These are phyloP conservation scores for Netelia virgata DNA, from an alignment of 2,888 invertebrate genomes.

Conservation along the genomic window DNA sequence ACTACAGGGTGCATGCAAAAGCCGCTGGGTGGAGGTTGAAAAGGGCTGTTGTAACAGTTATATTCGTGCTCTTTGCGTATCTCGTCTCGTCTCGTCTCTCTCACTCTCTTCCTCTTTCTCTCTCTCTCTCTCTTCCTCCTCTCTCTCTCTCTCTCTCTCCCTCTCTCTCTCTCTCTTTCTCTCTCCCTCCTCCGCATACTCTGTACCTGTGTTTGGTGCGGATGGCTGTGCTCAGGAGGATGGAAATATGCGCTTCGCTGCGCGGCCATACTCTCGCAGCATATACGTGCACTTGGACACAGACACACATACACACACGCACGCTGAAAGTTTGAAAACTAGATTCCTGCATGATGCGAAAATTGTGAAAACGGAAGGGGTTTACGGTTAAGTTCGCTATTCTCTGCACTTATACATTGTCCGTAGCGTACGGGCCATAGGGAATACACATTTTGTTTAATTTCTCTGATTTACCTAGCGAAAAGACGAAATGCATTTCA, in stretches of 20 bases:
- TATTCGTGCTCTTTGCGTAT: slow-evolving; percentile 41
- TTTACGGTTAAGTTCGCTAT: too few species aligned
- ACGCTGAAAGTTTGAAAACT: slow-evolving; percentile 17
- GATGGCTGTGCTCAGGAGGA: slow-evolving; percentile 11
- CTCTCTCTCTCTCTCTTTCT: too few species aligned
- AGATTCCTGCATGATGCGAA: slow-evolving; percentile 26
- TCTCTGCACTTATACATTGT: too few species aligned
- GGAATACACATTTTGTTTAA: too few species aligned
- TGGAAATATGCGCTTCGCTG: slow-evolving; percentile 43
- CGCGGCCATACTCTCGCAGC: background rate
- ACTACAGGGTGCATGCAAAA: slow-evolving; percentile 63
- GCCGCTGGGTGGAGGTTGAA: slow-evolving; percentile 14
- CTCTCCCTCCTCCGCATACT: background rate
- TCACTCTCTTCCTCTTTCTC: slow-evolving; percentile 7
- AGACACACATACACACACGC: too few species aligned
- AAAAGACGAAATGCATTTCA: too few species aligned
- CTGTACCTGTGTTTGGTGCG: background rate
- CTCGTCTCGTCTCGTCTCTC: background rate
- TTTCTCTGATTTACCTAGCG: too few species aligned
- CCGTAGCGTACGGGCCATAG: too few species aligned
- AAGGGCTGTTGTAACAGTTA: slow-evolving; percentile 51
- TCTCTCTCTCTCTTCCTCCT: slow-evolving; percentile 10
- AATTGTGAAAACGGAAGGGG: background rate
- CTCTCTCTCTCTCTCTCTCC: slow-evolving; percentile 8
- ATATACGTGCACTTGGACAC: too few species aligned